phyloP scores from a whole-genome alignment of 2,888 invertebrate genomes.

The Melanostoma mellinum region DNA sequence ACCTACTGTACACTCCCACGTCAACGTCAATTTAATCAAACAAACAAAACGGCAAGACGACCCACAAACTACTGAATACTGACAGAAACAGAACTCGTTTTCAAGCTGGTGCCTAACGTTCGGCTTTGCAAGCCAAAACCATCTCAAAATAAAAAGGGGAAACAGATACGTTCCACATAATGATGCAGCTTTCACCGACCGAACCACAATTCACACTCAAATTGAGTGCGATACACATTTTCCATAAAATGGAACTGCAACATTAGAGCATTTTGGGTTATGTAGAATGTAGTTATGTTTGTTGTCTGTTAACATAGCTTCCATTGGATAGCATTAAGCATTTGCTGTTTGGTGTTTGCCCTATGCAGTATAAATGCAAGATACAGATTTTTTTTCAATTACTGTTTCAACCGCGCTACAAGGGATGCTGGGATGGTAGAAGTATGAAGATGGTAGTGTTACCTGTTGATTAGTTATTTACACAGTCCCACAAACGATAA shows the following conservation, averaged over 20 bases:
- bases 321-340: neutral
- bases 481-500: neutral
- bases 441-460: conserved; percentile 19
- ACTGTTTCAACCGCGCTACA: conserved; percentile 44
- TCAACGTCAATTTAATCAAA: conserved; percentile 46
- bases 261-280: neutral
- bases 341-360: neutral
- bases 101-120: conserved; percentile 52
- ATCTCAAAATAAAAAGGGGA: conserved; percentile 61
- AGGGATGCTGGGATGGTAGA: conserved; percentile 11
- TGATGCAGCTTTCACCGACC: conserved; percentile 44
- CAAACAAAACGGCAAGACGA: conserved; percentile 74
- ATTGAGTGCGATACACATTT: conserved; percentile 45
- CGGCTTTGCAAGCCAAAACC: conserved; percentile 47
- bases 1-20: conserved; percentile 66
- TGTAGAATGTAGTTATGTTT: neutral
- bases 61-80: conserved; percentile 74
- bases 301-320: neutral
- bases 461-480: conserved; percentile 61
- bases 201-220: conserved; percentile 28
- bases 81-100: conserved; percentile 5
- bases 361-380: conserved; percentile 20
- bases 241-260: conserved; percentile 12
- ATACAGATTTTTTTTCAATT: conserved; percentile 27
- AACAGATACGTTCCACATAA: conserved; percentile 51